Conservation (phyloP, 2,888 invertebrate genomes). For the Conistra vaccinii region DNA sequence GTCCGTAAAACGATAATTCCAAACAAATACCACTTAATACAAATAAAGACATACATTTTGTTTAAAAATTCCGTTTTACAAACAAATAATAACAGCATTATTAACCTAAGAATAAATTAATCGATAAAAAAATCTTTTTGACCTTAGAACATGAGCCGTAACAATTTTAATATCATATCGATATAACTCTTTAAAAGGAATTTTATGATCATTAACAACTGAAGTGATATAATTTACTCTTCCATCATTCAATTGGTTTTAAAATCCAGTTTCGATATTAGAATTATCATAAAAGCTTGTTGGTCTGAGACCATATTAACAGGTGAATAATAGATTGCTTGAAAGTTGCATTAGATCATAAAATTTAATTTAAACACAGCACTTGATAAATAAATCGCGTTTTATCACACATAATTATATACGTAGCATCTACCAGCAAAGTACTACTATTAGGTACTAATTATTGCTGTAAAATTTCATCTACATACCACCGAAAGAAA, state of each 20-base stretch:
- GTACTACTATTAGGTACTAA: conserved; percentile 87
- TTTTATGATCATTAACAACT: conserved; percentile 77
- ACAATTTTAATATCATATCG: conserved; percentile 89
- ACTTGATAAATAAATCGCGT: conserved; percentile 83
- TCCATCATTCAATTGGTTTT: conserved; percentile 31
- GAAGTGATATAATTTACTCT: conserved; percentile 29
- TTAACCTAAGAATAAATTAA: conserved; percentile 87
- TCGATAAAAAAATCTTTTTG: conserved; percentile 77
- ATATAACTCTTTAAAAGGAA: conserved; percentile 82
- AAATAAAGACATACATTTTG: conserved; percentile 71
- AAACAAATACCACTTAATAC: conserved; percentile 75
- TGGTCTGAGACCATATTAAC: conserved; percentile 59
- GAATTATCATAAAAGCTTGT: conserved; percentile 43
- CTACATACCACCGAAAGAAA: conserved; percentile 89
- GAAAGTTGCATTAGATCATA: conserved; percentile 72
- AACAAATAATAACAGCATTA: conserved; percentile 83
- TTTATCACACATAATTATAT: conserved; percentile 87
- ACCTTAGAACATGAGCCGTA: conserved; percentile 84
- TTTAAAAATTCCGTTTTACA: conserved; percentile 79
- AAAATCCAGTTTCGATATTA: conserved; percentile 30
- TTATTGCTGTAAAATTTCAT: conserved; percentile 89
- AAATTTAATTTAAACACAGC: conserved; percentile 73
- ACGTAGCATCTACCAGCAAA: conserved; percentile 88
- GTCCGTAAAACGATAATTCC: conserved; percentile 73
- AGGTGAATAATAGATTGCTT: conserved; percentile 59